Percentiles rank a stretch among this genome's conserved stretches.
Conservation (phyloP, 2,113 vertebrate species). For the Oriolus oriolus region DNA sequence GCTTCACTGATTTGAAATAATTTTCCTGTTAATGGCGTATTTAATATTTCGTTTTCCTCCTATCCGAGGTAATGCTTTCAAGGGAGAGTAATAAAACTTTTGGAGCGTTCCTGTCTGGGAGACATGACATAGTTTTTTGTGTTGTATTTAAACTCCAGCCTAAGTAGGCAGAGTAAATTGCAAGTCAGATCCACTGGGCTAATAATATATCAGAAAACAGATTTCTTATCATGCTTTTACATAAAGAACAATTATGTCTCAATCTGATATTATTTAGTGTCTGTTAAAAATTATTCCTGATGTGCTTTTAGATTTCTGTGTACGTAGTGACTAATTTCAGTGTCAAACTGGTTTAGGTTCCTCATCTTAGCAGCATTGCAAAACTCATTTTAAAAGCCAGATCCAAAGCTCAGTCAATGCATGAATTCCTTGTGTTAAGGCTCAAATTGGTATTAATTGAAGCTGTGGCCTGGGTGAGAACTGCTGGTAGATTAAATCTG, state of each 20-base stretch:
- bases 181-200: not conserved
- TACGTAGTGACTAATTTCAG: not conserved
- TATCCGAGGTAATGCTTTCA: not conserved
- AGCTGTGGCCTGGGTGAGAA: not conserved
- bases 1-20: constrained; percentile 25
- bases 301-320: not conserved
- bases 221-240: not conserved
- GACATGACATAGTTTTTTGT: not conserved
- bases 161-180: not conserved
- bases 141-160: not conserved
- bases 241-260: not conserved
- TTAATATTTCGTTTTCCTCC: constrained; percentile 34
- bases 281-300: not conserved
- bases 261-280: not conserved
- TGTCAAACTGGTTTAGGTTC: not conserved
- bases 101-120: not conserved
- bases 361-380: not conserved
- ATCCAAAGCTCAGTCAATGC: not conserved
- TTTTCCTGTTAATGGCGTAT: constrained; percentile 5
- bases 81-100: constrained; percentile 13
- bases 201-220: not conserved
- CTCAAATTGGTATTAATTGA: constrained; percentile 18
- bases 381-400: not conserved
- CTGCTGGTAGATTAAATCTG: not conserved
- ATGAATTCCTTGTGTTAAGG: not conserved